Percentiles rank a stretch among this genome's conserved stretches.
Evolutionary conservation across 2,888 invertebrate genomes (phyloP).

Genomic region (Scaptomyza polygonia): DNA sequence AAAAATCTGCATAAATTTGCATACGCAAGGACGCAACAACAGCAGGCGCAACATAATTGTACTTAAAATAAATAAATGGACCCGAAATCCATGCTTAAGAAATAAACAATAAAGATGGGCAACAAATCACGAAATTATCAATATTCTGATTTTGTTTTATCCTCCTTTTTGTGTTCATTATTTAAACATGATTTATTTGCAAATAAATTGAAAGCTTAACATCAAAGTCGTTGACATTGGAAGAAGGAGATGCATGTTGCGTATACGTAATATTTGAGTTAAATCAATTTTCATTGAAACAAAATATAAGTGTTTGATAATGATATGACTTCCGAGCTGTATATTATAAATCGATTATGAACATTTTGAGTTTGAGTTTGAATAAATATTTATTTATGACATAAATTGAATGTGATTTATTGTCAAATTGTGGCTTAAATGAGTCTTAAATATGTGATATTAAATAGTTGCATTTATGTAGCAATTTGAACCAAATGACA

Average conservation of each 20-base stretch:
- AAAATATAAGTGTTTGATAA: slow-evolving; percentile 1
- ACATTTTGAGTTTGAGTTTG: neutral
- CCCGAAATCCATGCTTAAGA: neutral
- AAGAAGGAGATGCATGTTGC: neutral
- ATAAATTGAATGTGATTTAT: neutral
- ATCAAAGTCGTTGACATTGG: slow-evolving; percentile 4
- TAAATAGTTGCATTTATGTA: neutral
- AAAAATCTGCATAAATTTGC: slow-evolving; percentile 48
- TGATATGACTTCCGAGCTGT: neutral
- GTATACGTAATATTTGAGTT: slow-evolving; percentile 9
- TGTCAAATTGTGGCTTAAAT: neutral
- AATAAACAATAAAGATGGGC: too few species aligned
- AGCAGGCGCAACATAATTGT: slow-evolving; percentile 3
- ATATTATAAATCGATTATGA: neutral
- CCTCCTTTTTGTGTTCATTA: neutral
- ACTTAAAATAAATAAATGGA: slow-evolving; percentile 4
- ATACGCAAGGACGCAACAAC: slow-evolving; percentile 14
- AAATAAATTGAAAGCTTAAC: slow-evolving; percentile 6
- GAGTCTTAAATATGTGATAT: neutral
- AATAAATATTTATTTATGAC: slow-evolving; percentile 1
- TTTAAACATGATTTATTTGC: neutral
- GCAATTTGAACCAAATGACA: neutral
- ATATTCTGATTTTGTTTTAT: neutral
- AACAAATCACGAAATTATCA: too few species aligned
- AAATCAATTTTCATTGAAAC: too few species aligned